Base-by-base conservation (phyloP, 1,140 invertebrate genomes). In the Stegodyphus mimosarum region DNA sequence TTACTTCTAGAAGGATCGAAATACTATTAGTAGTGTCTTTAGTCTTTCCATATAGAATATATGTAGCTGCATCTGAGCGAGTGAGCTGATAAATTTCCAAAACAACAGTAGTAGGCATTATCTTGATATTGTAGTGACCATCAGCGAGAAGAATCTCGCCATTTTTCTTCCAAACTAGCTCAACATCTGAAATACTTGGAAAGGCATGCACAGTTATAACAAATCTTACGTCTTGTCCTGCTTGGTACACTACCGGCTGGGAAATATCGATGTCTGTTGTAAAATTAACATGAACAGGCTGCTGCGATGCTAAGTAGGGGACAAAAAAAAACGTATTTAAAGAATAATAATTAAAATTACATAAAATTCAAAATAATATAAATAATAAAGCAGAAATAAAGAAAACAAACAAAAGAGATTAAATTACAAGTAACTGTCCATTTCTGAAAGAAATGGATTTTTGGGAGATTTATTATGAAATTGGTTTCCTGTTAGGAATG, bases 101-200 rank as follows among this genome's bases (percentile, higher is more conserved):
- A 1, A 77, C 60, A 5, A 52, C 64, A 4, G 74, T 52, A 7
- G 52, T 18, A 15, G 72, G 52, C 17, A 53, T 71, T n/a, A 7
- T 78, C 7, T 86, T 78, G n/a, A 63, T 49, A 6, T 17, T 66
- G n/a, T 72, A 77, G 10, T 76, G 76, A n/a, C 50, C 64, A n/a
- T 80, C 85, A 6, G 52, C 9, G 49, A n/a, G 3, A 2, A 86
- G 70, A 9, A 17, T 17, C 6, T 66, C 49, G 11, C 78, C 84
- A 18, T 88, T 75, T 69, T 88, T 88, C 33, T 71, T 63, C 87
- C 88, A 88, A 52, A 55, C 60, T 18, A 88, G 18, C 13, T 86
- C 51, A 48, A 88, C 66, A 2, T 76, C 64, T 15, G 49, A 33
- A 11, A 86, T 74, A 13, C 83, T 86, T 17, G 87, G 86, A 63